Percentiles rank a stretch among this genome's conserved stretches.
These are phyloP conservation scores for Eretmochelys imbricata DNA, from an alignment of 2,113 vertebrate genomes.

Conservation along the genomic window DNA sequence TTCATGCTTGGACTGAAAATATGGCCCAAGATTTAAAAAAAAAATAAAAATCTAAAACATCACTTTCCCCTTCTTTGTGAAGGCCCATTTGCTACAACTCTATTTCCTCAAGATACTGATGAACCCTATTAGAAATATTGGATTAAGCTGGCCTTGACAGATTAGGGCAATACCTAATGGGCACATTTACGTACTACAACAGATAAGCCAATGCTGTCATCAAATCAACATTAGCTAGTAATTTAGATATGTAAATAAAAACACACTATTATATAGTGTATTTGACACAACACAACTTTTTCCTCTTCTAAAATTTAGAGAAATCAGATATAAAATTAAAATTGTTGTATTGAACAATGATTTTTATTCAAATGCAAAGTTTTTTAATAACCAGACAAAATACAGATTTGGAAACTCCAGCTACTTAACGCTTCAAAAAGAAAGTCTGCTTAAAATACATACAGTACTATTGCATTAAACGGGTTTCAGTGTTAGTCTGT, in stretches of 20 bases:
- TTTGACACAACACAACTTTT: background rate
- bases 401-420: background rate
- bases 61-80: background rate
- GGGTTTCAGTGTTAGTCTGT: too few relatives aligned
- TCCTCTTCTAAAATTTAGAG: background rate
- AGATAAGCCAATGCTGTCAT: background rate
- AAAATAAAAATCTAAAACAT: background rate
- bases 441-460: background rate
- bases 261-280: background rate
- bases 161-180: background rate
- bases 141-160: background rate
- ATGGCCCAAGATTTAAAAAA: background rate
- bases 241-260: background rate
- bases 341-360: background rate
- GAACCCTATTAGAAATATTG: constrained; percentile 31
- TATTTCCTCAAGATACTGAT: constrained; percentile 4
- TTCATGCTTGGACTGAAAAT: background rate
- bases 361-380: background rate
- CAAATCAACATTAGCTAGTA: background rate
- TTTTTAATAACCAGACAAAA: background rate
- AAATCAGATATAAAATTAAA: background rate
- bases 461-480: background rate
- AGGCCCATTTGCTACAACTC: background rate
- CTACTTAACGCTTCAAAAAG: background rate
- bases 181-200: background rate